phyloP scores from a whole-genome alignment of 2,113 vertebrate species.

The Apistogramma diplotaenia region DNA sequence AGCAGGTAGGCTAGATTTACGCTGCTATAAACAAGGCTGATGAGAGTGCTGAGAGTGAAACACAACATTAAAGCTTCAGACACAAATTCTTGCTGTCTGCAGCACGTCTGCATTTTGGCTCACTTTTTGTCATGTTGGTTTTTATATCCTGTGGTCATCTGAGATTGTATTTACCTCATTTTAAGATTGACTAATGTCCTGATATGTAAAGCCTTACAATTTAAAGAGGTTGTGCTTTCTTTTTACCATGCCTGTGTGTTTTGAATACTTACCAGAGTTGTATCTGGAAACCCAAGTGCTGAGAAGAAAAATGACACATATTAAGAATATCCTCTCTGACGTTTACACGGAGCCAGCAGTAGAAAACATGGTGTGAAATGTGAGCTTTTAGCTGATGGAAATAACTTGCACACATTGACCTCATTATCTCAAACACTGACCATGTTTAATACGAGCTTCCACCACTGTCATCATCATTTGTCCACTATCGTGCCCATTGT shows the following conservation, averaged over 20 bases:
- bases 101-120: too few relatives aligned
- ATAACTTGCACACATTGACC: neutral
- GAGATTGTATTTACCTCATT: too few relatives aligned
- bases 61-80: too few relatives aligned
- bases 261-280: constrained; percentile 51
- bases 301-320: neutral
- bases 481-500: neutral
- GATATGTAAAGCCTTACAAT: neutral
- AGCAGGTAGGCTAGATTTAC: too few relatives aligned
- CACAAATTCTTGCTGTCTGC: too few relatives aligned
- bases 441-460: neutral
- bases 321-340: neutral
- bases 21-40: too few relatives aligned
- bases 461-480: neutral
- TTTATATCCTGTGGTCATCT: too few relatives aligned
- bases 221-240: neutral
- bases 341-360: neutral
- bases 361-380: fast-evolving
- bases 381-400: neutral
- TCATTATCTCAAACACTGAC: neutral
- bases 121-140: too few relatives aligned
- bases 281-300: constrained; percentile 49
- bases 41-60: too few relatives aligned
- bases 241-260: neutral
- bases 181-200: neutral